These are phyloP conservation scores for Acridotheres tristis DNA, from an alignment of 2,797 vertebrate species.

Conservation along the genomic window DNA sequence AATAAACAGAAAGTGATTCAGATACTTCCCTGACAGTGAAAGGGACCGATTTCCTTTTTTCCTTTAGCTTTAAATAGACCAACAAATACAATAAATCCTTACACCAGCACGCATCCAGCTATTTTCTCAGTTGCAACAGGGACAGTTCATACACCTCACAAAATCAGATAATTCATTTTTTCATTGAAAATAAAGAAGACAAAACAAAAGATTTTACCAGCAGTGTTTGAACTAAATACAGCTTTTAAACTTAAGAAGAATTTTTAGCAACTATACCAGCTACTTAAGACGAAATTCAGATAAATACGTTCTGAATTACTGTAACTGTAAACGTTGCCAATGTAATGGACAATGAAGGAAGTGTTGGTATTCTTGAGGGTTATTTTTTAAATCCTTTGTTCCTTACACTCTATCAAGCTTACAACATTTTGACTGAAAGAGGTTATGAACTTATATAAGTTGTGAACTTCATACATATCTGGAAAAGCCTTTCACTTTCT, in stretches of 20 bases:
- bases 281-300: not conserved
- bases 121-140: not conserved
- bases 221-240: not conserved
- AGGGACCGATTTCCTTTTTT: not conserved
- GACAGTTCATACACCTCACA: not conserved
- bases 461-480: not conserved
- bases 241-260: not conserved
- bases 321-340: not conserved
- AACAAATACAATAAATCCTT: not conserved
- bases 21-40: not conserved
- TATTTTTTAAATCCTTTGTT: not conserved
- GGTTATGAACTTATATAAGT: not conserved
- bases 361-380: not conserved
- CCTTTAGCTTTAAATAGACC: slow-evolving; percentile 2
- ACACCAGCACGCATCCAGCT: not conserved
- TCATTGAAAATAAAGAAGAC: not conserved
- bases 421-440: not conserved
- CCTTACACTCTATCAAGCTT: not conserved
- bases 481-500: slow-evolving; percentile 42
- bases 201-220: not conserved
- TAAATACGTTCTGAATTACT: not conserved
- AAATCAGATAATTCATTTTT: not conserved
- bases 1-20: slow-evolving; percentile 22
- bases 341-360: not conserved
- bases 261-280: not conserved